Percentiles rank a stretch among this genome's conserved stretches.
Evolutionary conservation across 2,888 invertebrate genomes (phyloP).

Genomic region (Nymphalis c-album): DNA sequence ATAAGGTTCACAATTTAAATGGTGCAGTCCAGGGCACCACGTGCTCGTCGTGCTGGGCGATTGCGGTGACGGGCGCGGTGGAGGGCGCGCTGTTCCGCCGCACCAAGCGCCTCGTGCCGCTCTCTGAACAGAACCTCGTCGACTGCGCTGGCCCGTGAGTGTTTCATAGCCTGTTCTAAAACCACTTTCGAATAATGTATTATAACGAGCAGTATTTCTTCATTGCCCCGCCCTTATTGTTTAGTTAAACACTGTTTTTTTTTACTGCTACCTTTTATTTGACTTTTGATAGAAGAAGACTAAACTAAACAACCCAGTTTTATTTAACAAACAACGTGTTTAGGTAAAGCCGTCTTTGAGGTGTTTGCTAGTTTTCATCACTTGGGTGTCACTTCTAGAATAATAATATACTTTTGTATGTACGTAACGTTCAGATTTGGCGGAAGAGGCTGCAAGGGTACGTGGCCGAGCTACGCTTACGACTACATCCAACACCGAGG

Average conservation of each 20-base stretch:
- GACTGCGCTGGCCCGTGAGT: conserved; percentile 66
- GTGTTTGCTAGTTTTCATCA: no score
- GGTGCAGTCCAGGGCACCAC: conserved; percentile 55
- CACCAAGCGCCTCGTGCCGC: conserved; percentile 57
- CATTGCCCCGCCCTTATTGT: no score
- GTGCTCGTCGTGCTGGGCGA: conserved; percentile 71
- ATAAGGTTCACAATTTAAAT: not conserved
- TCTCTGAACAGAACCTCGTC: conserved; percentile 66
- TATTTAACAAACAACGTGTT: no score
- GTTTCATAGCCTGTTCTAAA: not conserved
- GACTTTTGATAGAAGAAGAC: no score
- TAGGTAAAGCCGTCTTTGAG: no score
- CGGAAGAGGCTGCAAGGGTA: conserved; percentile 57
- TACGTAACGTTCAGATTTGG: conserved; percentile 49
- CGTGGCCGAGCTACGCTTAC: conserved; percentile 67
- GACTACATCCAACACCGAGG: conserved; percentile 59
- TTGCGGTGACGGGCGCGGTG: conserved; percentile 66
- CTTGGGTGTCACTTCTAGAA: no score
- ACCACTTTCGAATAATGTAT: not conserved
- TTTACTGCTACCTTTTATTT: no score
- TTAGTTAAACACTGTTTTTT: no score
- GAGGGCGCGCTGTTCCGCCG: conserved; percentile 66
- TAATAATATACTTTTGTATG: no score
- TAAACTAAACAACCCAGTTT: no score
- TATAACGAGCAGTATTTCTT: no score